Evolutionary conservation across 2,888 invertebrate species (phyloP).

Genomic region (Liopterus haemorrhoidalis): DNA sequence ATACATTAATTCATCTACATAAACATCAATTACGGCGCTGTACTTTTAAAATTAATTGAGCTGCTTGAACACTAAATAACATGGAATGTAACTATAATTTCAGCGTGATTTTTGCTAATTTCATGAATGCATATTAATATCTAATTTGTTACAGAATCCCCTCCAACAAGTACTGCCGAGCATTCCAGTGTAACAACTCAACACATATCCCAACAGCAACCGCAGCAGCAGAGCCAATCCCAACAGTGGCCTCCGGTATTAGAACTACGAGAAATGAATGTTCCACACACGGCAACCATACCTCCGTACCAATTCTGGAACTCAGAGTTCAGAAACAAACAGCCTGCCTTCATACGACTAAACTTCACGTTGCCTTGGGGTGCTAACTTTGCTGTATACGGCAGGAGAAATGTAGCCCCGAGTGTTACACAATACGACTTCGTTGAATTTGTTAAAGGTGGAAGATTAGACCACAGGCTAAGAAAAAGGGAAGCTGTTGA

Average conservation of each 20-base stretch:
- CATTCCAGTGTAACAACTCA: conserved; percentile 55
- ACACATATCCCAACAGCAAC: conserved; percentile 58
- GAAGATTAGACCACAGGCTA: conserved; percentile 71
- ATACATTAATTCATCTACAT: too few relatives aligned
- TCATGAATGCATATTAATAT: too few relatives aligned
- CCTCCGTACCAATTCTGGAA: conserved; percentile 92
- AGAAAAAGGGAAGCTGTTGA: conserved; percentile 46
- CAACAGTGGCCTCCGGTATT: conserved; percentile 72
- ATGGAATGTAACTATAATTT: too few relatives aligned
- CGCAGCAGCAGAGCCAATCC: conserved; percentile 66
- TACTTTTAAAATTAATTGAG: too few relatives aligned
- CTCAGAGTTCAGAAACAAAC: conserved; percentile 84
- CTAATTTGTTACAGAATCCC: conserved; percentile 66
- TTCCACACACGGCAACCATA: conserved; percentile 75
- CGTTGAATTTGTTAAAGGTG: conserved; percentile 87
- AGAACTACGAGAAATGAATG: conserved; percentile 79
- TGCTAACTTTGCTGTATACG: conserved; percentile 92
- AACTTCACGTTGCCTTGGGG: conserved; percentile 90
- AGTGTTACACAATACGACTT: conserved; percentile 97
- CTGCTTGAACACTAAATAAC: too few relatives aligned
- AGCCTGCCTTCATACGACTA: conserved; percentile 80
- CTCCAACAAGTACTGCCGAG: conserved; percentile 64
- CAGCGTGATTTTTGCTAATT: too few relatives aligned
- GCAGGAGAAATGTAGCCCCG: conserved; percentile 88
- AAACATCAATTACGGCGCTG: too few relatives aligned